A percentile compares a stretch with the other conserved stretches of the same genome.
Evolutionary conservation across 2,888 invertebrate genomes (phyloP).

Genomic region (Sphaerophoria rueppellii): DNA sequence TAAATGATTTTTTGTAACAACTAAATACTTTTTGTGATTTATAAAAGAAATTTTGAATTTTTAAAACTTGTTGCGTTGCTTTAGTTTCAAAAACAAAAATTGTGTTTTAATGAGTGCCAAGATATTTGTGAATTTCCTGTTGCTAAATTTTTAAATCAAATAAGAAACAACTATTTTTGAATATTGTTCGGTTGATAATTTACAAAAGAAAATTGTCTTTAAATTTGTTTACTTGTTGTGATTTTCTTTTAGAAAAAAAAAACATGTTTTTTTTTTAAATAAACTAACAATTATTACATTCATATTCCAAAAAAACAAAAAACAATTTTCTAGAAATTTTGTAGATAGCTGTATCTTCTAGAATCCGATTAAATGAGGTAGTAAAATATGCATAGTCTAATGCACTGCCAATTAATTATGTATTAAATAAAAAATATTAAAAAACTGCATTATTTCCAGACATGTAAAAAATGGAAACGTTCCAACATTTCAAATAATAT

Average conservation of each 20-base stretch:
- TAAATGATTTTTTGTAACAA: too few species aligned
- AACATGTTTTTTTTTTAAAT: slow-evolving; percentile 6
- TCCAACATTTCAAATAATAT: too few species aligned
- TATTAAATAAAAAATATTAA: not conserved
- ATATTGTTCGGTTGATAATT: too few species aligned
- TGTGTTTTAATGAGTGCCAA: too few species aligned
- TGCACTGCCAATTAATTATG: slow-evolving; percentile 69
- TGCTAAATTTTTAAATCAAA: too few species aligned
- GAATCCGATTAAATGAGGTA: slow-evolving; percentile 20
- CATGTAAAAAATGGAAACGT: not conserved
- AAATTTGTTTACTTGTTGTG: not conserved
- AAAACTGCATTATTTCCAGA: not conserved
- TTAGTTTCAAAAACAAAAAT: too few species aligned
- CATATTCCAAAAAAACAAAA: not conserved
- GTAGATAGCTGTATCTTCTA: slow-evolving; percentile 24
- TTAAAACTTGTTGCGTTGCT: too few species aligned
- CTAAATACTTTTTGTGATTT: too few species aligned
- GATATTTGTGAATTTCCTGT: too few species aligned
- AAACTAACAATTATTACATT: not conserved
- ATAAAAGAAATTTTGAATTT: too few species aligned
- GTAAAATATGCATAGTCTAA: slow-evolving; percentile 64
- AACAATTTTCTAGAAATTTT: slow-evolving; percentile 14
- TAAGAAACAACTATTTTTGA: too few species aligned
- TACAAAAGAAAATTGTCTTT: not conserved
- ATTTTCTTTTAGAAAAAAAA: too few species aligned